Evolutionary conservation across 2,797 vertebrate genomes (phyloP).

Genomic region (Emys orbicularis): DNA sequence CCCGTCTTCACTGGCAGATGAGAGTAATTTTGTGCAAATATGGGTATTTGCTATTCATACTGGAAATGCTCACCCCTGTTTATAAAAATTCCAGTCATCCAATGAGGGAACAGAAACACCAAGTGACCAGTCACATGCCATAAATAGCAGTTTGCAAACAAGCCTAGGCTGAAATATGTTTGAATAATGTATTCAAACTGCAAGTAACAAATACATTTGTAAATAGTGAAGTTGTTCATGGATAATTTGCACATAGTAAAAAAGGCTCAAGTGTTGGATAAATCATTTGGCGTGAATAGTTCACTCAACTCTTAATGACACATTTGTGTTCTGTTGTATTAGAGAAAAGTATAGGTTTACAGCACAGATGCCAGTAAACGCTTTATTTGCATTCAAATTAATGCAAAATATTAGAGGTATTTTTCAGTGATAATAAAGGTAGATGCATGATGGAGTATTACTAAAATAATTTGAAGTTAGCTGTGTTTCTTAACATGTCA

Average conservation of each 20-base stretch:
- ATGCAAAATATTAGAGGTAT: slow-evolving; percentile 8
- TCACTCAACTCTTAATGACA: neutral
- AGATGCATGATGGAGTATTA: neutral
- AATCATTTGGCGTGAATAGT: neutral
- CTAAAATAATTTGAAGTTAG: neutral
- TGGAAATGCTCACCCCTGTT: neutral
- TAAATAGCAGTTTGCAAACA: neutral
- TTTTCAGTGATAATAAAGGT: neutral
- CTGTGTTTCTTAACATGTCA: rapidly evolving
- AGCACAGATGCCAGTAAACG: neutral
- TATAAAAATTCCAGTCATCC: neutral
- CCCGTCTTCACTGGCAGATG: neutral
- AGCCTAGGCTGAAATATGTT: neutral
- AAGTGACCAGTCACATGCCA: neutral
- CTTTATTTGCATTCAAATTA: neutral
- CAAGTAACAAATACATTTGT: neutral
- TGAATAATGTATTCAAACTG: neutral
- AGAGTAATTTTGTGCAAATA: neutral
- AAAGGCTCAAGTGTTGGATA: neutral
- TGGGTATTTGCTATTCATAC: neutral
- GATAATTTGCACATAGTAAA: neutral
- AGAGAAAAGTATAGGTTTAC: slow-evolving; percentile 2
- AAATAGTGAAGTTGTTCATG: slow-evolving; percentile 18
- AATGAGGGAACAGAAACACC: neutral
- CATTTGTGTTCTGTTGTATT: neutral